Percentiles rank a stretch among this genome's conserved stretches.
phyloP scores from a whole-genome alignment of 2,888 invertebrate species.

The Leptopterna dolabrata region DNA sequence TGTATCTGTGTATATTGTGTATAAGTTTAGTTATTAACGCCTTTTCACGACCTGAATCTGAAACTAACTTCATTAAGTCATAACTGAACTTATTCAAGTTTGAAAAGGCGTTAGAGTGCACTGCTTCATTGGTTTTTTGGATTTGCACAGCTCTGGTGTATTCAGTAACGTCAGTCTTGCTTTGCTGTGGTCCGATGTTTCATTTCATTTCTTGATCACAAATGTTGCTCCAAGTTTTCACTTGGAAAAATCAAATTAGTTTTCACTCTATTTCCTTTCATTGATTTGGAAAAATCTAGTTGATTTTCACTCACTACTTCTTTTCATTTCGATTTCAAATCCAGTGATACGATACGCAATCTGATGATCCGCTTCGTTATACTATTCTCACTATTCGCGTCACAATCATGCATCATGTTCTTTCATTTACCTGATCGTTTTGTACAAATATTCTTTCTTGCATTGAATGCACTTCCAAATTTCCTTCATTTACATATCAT shows the following conservation, averaged over 20 bases:
- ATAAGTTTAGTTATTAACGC: neutral
- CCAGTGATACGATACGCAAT: neutral
- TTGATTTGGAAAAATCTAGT: neutral
- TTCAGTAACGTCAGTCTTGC: constrained; percentile 21
- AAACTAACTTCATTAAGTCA: neutral
- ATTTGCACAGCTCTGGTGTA: constrained; percentile 42
- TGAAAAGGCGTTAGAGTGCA: neutral
- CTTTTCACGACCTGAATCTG: neutral
- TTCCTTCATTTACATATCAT: neutral
- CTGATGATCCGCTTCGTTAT: neutral
- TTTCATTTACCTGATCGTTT: neutral
- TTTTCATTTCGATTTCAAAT: neutral
- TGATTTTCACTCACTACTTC: neutral
- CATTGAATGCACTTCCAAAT: neutral
- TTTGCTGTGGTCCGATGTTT: neutral
- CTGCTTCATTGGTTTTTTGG: constrained; percentile 27
- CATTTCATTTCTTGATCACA: neutral
- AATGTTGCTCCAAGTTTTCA: neutral
- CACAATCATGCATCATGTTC: neutral
- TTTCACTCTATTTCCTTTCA: neutral
- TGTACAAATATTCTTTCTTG: neutral
- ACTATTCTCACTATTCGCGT: neutral
- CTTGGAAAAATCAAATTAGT: neutral
- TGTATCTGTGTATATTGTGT: constrained; percentile 54
- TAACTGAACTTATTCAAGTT: neutral